Percentiles rank a stretch among this genome's conserved stretches.
These are phyloP conservation scores for Semibalanus balanoides DNA, from an alignment of 1,140 invertebrate genomes.

Conservation along the genomic window DNA sequence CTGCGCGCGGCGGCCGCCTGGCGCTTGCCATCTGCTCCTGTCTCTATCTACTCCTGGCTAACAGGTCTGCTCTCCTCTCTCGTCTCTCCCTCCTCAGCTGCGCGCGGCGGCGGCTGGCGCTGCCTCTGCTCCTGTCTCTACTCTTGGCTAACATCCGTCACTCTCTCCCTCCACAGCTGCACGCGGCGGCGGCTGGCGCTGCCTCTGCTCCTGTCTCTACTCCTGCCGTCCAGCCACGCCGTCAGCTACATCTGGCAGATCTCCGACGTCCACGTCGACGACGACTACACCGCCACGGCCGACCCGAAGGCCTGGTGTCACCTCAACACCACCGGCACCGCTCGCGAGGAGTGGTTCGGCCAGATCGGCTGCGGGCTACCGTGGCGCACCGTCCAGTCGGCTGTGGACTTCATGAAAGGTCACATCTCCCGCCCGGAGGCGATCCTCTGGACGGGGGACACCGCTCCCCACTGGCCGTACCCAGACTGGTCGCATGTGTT, in stretches of 20 bases:
- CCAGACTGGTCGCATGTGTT: background rate
- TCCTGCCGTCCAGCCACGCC: too few relatives aligned
- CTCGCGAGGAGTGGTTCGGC: background rate
- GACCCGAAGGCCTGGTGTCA: background rate
- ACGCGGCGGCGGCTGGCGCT: too few relatives aligned
- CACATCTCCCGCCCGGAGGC: background rate
- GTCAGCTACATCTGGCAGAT: background rate
- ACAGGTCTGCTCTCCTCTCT: too few relatives aligned
- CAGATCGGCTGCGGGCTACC: background rate
- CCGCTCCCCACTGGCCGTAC: background rate
- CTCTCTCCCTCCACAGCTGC: too few relatives aligned
- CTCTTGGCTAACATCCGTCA: too few relatives aligned
- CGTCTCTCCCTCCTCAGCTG: too few relatives aligned
- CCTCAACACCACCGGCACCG: background rate
- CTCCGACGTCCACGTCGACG: background rate
- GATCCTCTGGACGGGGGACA: background rate
- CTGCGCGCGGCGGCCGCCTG: too few relatives aligned
- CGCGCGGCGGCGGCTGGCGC: too few relatives aligned
- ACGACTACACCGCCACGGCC: background rate
- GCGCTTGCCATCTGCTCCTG: too few relatives aligned
- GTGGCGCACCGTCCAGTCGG: slow-evolving; percentile 4
- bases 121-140: too few relatives aligned
- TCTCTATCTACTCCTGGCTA: too few relatives aligned
- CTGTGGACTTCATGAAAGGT: background rate
- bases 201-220: too few relatives aligned